Percentiles rank a stretch among this genome's conserved stretches.
These are phyloP conservation scores for Tenthredo amoena DNA, from an alignment of 2,888 invertebrate genomes.

Conservation along the genomic window DNA sequence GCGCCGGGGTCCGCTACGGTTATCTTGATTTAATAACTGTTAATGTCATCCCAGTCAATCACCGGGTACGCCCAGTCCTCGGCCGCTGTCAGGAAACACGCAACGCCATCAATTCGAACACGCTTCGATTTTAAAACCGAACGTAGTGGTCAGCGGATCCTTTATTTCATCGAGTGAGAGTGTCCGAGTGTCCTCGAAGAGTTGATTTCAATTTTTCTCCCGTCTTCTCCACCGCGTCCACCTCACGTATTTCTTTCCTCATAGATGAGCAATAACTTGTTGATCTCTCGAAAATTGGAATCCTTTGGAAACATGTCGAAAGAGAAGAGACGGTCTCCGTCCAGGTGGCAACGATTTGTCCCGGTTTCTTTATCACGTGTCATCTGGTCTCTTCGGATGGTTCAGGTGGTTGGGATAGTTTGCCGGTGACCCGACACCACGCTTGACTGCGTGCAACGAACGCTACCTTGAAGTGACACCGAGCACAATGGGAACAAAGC, in stretches of 20 bases:
- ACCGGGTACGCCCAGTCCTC: constrained; percentile 56
- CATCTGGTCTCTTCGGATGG: constrained; percentile 66
- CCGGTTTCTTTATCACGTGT: constrained; percentile 75
- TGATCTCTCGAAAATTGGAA: not conserved
- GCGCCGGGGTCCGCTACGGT: constrained; percentile 51
- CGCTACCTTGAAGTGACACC: constrained; percentile 75
- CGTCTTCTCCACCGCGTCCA: not conserved
- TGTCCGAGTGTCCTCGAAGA: not conserved
- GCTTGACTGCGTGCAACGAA: constrained; percentile 66
- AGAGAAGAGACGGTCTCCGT: constrained; percentile 71
- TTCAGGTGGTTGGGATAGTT: constrained; percentile 25
- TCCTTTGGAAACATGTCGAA: not conserved
- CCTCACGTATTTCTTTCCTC: not conserved
- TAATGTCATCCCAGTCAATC: constrained; percentile 67
- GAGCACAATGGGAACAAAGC: constrained; percentile 76
- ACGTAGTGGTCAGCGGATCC: constrained; percentile 15
- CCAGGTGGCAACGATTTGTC: constrained; percentile 78
- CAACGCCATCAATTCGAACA: constrained; percentile 54
- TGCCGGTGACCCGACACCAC: constrained; percentile 76
- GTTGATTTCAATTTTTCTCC: constrained; percentile 3
- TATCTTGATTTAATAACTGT: constrained; percentile 73
- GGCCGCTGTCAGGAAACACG: constrained; percentile 49
- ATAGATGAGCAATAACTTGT: not conserved
- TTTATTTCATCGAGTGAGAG: constrained; percentile 28
- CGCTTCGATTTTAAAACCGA: constrained; percentile 51